These are phyloP conservation scores for Pecten maximus DNA, from an alignment of 2,888 invertebrate species.

Conservation along the genomic window DNA sequence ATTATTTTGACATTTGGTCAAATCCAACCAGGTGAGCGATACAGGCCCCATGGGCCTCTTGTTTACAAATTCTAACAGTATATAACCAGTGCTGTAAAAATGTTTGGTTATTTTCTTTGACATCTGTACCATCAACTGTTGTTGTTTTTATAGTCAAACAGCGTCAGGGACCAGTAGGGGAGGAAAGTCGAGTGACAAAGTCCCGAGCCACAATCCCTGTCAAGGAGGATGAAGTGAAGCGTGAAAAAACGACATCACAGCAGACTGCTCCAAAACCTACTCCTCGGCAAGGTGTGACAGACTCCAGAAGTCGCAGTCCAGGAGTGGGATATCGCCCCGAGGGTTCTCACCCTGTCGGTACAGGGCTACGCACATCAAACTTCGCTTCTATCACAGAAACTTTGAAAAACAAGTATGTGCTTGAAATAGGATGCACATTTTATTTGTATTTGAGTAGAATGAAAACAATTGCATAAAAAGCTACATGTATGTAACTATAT, in stretches of 20 bases:
- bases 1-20: no score
- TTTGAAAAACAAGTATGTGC: constrained; percentile 31
- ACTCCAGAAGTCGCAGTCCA: constrained; percentile 50
- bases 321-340: constrained; percentile 47
- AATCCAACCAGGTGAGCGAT: no score
- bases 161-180: neutral
- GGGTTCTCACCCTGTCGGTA: constrained; percentile 45
- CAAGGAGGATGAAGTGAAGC: constrained; percentile 52
- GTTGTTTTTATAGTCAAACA: neutral
- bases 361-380: constrained; percentile 33
- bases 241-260: constrained; percentile 49
- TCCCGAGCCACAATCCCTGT: constrained; percentile 33
- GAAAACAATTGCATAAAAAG: no score
- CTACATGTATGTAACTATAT: neutral
- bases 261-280: constrained; percentile 46
- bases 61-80: no score
- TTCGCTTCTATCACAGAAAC: neutral
- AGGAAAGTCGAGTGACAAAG: neutral
- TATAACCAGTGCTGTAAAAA: no score
- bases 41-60: no score
- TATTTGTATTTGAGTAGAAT: no score
- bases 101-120: no score
- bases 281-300: constrained; percentile 8
- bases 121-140: neutral
- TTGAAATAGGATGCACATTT: neutral